Evolutionary conservation across 2,888 invertebrate genomes (phyloP).

Genomic region (Hedya salicella): DNA sequence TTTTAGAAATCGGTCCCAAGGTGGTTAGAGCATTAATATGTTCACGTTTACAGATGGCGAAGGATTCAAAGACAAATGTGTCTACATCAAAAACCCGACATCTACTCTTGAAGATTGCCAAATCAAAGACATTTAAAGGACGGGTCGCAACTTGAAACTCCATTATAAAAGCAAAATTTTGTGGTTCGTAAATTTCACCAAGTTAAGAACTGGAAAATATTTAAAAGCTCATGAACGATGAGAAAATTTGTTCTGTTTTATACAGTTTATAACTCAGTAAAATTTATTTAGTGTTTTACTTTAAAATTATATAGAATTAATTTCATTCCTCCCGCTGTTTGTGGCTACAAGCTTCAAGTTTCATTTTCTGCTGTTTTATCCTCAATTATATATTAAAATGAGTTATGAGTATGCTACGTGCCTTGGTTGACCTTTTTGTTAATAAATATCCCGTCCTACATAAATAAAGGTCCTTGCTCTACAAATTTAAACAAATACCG

Average conservation of each 20-base stretch:
- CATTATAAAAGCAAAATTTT: constrained; percentile 14
- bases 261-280: too few species aligned
- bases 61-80: not conserved
- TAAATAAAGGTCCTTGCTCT: not conserved
- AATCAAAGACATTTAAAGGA: constrained; percentile 5
- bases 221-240: not conserved
- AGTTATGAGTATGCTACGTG: too few species aligned
- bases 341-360: too few species aligned
- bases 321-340: too few species aligned
- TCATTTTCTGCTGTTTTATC: too few species aligned
- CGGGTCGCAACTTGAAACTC: constrained; percentile 20
- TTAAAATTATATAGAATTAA: too few species aligned
- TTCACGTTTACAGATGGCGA: not conserved
- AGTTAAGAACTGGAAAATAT: constrained; percentile 1
- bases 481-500: not conserved
- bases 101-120: constrained; percentile 1
- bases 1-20: not conserved
- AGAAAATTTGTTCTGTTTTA: too few species aligned
- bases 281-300: too few species aligned
- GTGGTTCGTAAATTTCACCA: constrained; percentile 3
- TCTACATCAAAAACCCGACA: not conserved
- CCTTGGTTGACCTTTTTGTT: not conserved
- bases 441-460: not conserved
- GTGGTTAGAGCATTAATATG: not conserved
- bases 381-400: too few species aligned